Evolutionary conservation across 2,113 vertebrate species (phyloP), one percentile per base, ranked within the genome.

Genomic region (Cavia porcellus): DNA sequence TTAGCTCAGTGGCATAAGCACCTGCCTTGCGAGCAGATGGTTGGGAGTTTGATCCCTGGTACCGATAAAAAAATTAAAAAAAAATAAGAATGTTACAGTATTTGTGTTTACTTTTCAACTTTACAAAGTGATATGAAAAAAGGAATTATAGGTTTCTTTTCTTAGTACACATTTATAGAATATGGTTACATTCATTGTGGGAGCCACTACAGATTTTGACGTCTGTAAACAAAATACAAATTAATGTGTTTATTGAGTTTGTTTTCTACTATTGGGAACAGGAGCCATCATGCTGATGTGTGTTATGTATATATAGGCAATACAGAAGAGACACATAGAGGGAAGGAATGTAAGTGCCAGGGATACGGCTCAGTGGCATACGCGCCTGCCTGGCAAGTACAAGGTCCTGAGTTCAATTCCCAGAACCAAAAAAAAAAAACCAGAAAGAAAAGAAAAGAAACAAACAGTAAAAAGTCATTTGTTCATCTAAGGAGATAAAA

Each of bases 51-150:
- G 38, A 38, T 38, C 38, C 38, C 38, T 38, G 38, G 38, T 38
- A 38, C 38, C 38, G 38, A 38, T 38, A 38, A 38, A 38, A 38
- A 38, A 38, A 38, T 38, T 38, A 38, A 38, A 38, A 38, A 38
- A 38, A 38, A 38, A 38, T 38, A 38, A 38, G 38, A 38, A 38
- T 61, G 66, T 79, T 72, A 86, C 64, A 75, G 35, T 84, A 57
- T 86, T 90, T 88, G 32, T 96, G 42, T 75, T 95, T 82, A 79
- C 86, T 94, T 95, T 70, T 52, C 90, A 94, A 66, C 62, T 90
- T 92, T 83, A 52, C 24, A 82, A 86, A 75, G 47, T 82, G 38
- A 57, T n/a, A 38, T 82, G 52, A 24, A 81, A 70, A 93, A 87
- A 81, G 14, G 10, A 92, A n/a, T 47, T 59, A 9, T 6, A 47